Conservation (phyloP, 2,113 vertebrate species). For the Pithys albifrons region DNA sequence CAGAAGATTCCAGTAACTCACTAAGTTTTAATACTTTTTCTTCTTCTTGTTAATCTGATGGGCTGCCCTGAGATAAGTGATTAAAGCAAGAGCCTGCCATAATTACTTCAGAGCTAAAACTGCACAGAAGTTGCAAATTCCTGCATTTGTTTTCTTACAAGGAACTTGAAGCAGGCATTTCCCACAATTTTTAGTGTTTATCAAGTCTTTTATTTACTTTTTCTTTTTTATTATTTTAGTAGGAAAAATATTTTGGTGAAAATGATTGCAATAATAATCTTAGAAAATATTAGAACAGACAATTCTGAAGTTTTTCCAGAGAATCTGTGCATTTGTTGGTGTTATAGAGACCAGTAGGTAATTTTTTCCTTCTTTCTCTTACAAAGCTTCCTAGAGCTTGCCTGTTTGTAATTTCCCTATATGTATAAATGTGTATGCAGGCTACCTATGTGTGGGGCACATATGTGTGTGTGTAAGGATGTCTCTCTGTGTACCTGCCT, state of each 20-base stretch:
- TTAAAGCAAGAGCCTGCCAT: slow-evolving; percentile 28
- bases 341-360: slow-evolving; percentile 18
- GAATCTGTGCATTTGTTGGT: not conserved
- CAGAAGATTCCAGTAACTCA: slow-evolving; percentile 68
- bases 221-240: not conserved
- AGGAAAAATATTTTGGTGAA: not conserved
- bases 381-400: not conserved
- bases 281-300: not conserved
- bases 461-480: not conserved
- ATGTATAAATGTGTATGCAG: not conserved
- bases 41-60: slow-evolving; percentile 41
- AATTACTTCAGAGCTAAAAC: slow-evolving; percentile 34
- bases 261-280: not conserved
- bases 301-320: not conserved
- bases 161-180: not conserved
- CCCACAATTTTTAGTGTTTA: not conserved
- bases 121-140: slow-evolving; percentile 19
- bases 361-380: slow-evolving; percentile 5
- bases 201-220: not conserved
- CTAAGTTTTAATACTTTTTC: slow-evolving; percentile 48
- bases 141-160: slow-evolving; percentile 30
- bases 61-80: slow-evolving; percentile 33
- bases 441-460: not conserved
- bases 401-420: not conserved
- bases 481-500: not conserved